Base-by-base conservation (phyloP, 35 echinoderm and acorn worm species). In the Eucidaris tribuloides region DNA sequence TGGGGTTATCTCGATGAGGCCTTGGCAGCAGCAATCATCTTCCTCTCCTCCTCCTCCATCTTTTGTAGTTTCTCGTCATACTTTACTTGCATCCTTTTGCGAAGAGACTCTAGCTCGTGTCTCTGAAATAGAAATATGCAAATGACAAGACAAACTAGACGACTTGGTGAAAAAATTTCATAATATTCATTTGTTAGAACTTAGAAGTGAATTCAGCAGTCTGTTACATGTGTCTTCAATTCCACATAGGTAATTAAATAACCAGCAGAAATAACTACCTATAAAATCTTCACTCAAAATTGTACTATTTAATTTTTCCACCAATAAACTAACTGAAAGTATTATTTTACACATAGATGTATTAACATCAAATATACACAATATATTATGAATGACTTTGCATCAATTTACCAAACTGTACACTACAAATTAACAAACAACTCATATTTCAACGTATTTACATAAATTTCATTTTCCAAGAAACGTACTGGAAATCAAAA, bases 1-100 rank as follows among this genome's bases (percentile, higher is more conserved):
- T 45, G 25, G 9, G 23, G 43, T 63, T 70, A 84, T 44, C 60
- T n/a, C 24, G 81, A 38, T 18, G 57, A 41, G 35, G 83, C 39
- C 30, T 77, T 86, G 20, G 84, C 83, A 27, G 56, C 58, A 27
- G 85, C 89, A 66, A 91, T 86, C n/a, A 80, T 58, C 34, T 58
- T 52, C 42, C 83, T 80, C 32, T 85, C 76, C 42, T 78, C 76
- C 27, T 58, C 76, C 20, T 91, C 83, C 46, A 86, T 39, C 19
- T 42, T 66, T 33, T 71, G 45, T 6, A 86, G 83, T 41, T 86
- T 91, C 5, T 45, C 56, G 30, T 85, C 89, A 11, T 86, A 71
- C 45, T 56, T 86, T 14, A 65, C 42, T 49, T 80, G 72, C 89
- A 91, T 91, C 64, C 66, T 91, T 45, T 85, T 41, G 38, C 83